Evolutionary conservation across 1,140 invertebrate genomes (phyloP).

Genomic region (Melipona quadrifasciata): DNA sequence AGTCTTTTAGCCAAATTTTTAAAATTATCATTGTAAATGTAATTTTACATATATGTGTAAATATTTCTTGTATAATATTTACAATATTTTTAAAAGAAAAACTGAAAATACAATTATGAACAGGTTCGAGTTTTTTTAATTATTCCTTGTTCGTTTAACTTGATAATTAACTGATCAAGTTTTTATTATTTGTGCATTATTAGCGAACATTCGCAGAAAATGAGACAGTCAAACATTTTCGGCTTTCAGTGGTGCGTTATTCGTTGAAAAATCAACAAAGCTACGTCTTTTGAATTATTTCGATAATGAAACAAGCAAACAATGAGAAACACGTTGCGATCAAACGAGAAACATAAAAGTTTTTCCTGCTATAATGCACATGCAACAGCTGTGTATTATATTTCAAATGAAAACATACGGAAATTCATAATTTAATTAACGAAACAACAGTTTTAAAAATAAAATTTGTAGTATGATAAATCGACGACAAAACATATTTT

Average conservation of each 20-base stretch:
- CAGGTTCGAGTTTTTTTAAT: too few relatives aligned
- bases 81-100: too few relatives aligned
- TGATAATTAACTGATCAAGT: background rate
- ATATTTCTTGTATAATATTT: too few relatives aligned
- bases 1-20: background rate
- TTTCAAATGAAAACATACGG: background rate
- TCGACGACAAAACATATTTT: background rate
- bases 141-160: background rate
- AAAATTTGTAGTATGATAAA: background rate
- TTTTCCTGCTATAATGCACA: background rate
- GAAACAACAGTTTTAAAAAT: background rate
- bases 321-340: background rate
- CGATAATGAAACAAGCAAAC: background rate
- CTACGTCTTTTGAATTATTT: background rate
- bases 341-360: background rate
- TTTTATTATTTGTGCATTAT: background rate
- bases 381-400: background rate
- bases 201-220: background rate
- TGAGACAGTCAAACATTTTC: background rate
- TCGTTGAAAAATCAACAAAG: background rate
- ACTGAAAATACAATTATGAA: too few relatives aligned
- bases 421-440: background rate
- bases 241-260: too few relatives aligned
- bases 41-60: background rate
- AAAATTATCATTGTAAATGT: background rate